These are phyloP conservation scores for Caenorhabditis becei DNA, from an alignment of 2,888 invertebrate genomes.

Conservation along the genomic window DNA sequence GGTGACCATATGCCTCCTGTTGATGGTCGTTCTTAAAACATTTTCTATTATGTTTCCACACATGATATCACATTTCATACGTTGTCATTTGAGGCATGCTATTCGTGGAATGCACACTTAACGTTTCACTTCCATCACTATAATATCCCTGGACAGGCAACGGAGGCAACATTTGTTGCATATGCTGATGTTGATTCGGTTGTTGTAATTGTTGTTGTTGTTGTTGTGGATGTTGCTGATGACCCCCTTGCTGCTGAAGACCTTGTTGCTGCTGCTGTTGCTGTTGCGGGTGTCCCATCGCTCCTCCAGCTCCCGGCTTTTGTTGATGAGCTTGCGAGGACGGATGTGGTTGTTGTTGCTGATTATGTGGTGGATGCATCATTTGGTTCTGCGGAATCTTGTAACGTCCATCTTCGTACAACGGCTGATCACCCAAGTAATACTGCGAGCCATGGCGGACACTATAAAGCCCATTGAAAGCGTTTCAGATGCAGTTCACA, in stretches of 20 bases:
- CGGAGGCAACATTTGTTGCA: slow-evolving; percentile 62
- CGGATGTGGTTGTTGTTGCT: slow-evolving; percentile 58
- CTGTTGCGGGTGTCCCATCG: slow-evolving; percentile 22
- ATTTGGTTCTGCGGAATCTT: slow-evolving; percentile 53
- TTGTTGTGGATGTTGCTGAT: slow-evolving; percentile 35
- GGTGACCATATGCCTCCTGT: slow-evolving; percentile 63
- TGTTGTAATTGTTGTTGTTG: slow-evolving; percentile 26
- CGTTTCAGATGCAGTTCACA: slow-evolving; percentile 30
- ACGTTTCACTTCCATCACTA: slow-evolving; percentile 80
- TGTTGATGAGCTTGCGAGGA: slow-evolving; percentile 50
- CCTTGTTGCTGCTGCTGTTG: slow-evolving; percentile 45
- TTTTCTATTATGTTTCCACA: not conserved
- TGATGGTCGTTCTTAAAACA: slow-evolving; percentile 68
- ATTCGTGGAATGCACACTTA: slow-evolving; percentile 79
- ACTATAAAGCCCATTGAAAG: slow-evolving; percentile 53
- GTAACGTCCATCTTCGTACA: slow-evolving; percentile 62
- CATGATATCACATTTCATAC: slow-evolving; percentile 45
- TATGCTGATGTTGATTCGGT: slow-evolving; percentile 40
- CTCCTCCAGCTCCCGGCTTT: slow-evolving; percentile 23
- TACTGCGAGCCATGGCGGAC: slow-evolving; percentile 61
- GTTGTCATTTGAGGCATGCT: slow-evolving; percentile 72
- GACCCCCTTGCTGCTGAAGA: slow-evolving; percentile 28
- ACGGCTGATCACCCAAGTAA: slow-evolving; percentile 57
- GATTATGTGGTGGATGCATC: slow-evolving; percentile 50
- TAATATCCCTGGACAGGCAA: slow-evolving; percentile 77